phyloP scores from a whole-genome alignment of 2,888 invertebrate species.

The Coelinius sp. region DNA sequence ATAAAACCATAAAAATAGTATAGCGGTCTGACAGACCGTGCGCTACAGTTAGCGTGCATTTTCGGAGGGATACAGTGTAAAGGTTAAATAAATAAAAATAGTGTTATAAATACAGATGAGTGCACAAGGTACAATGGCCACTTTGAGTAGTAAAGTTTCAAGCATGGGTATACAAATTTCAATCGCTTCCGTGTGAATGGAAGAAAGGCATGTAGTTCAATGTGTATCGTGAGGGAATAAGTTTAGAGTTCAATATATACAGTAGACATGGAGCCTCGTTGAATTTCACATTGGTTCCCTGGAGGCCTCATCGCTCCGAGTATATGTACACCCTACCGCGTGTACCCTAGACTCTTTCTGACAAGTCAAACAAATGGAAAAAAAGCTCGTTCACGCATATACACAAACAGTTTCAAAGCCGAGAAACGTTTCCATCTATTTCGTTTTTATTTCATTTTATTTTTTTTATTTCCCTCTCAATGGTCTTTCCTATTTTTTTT shows the following conservation, averaged over 20 bases:
- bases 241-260: conserved; percentile 19
- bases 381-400: conserved; percentile 7
- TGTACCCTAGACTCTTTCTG: conserved; percentile 21
- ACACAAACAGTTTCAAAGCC: conserved; percentile 16
- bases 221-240: conserved; percentile 9
- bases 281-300: conserved; percentile 24
- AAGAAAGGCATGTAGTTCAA: conserved; percentile 5
- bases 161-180: not conserved
- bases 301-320: conserved; percentile 16
- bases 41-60: too few relatives aligned
- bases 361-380: conserved; percentile 15
- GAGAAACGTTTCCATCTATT: not conserved
- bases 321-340: conserved; percentile 5
- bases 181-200: conserved; percentile 5
- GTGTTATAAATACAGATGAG: not conserved
- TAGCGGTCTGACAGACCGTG: too few relatives aligned
- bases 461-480: not conserved
- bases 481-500: not conserved
- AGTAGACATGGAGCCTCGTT: conserved; percentile 19
- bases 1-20: too few relatives aligned
- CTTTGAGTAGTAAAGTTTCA: not conserved
- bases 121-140: not conserved
- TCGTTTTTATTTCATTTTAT: not conserved
- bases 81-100: too few relatives aligned
- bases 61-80: too few relatives aligned